These are phyloP conservation scores for Campylomormyrus tamandua DNA, from an alignment of 2,113 vertebrate species.

Conservation along the genomic window DNA sequence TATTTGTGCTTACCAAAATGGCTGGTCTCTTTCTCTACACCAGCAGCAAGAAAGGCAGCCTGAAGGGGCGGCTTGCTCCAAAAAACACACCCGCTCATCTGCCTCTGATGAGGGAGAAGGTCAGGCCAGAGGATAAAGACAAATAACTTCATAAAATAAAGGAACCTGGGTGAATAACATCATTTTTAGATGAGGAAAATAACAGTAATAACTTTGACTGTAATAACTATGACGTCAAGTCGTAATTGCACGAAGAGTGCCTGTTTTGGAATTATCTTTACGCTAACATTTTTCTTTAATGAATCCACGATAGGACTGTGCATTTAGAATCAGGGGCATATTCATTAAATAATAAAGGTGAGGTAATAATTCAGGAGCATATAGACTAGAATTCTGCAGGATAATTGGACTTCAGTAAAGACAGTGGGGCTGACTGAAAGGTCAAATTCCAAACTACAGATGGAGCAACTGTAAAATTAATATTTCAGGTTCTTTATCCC, in stretches of 20 bases:
- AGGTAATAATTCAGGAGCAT: background rate
- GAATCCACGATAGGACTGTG: background rate
- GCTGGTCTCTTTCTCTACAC: constrained; percentile 14
- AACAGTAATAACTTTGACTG: background rate
- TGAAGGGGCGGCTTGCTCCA: background rate
- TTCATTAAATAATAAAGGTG: background rate
- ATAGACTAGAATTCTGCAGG: background rate
- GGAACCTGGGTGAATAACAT: background rate
- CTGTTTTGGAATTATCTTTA: background rate
- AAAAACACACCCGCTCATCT: background rate
- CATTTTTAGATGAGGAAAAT: background rate
- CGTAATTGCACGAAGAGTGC: no score
- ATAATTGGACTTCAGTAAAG: background rate
- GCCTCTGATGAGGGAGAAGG: background rate
- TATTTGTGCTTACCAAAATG: constrained; percentile 34
- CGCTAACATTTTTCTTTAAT: background rate
- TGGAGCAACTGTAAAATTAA: background rate
- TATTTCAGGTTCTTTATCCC: background rate
- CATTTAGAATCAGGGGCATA: background rate
- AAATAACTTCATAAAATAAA: background rate
- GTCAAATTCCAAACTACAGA: background rate
- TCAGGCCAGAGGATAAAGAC: background rate
- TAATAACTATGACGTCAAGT: background rate
- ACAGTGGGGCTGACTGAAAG: background rate
- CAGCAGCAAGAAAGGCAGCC: background rate